Evolutionary conservation across 2,797 vertebrate species (phyloP).

Genomic region (Podargus strigoides): DNA sequence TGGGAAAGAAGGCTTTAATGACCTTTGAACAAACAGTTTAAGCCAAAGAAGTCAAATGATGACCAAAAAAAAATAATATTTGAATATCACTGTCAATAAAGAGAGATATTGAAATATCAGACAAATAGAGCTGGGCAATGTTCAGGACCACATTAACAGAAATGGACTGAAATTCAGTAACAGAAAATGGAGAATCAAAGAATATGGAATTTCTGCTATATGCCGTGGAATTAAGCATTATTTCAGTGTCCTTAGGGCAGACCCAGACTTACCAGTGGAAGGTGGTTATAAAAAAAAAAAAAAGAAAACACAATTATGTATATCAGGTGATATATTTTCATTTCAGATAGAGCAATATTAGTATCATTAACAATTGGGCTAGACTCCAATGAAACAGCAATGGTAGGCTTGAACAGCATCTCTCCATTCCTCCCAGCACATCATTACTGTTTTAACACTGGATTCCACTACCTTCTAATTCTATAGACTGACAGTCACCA

Average conservation of each 20-base stretch:
- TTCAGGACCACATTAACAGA: background rate
- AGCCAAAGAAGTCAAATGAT: background rate
- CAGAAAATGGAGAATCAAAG: background rate
- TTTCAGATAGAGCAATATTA: background rate
- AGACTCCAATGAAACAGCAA: background rate
- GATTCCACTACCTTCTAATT: background rate
- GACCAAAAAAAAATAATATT: background rate
- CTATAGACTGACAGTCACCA: background rate
- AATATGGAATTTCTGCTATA: background rate
- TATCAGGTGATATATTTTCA: background rate
- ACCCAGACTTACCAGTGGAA: background rate
- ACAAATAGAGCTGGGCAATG: background rate
- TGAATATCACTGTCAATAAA: background rate
- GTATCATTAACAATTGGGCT: background rate
- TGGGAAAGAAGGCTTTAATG: background rate
- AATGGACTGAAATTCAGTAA: background rate
- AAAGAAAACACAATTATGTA: background rate
- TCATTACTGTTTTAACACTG: background rate
- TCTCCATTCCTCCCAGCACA: background rate
- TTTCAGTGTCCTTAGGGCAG: background rate
- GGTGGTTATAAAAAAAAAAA: background rate
- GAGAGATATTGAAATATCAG: background rate
- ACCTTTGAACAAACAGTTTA: background rate
- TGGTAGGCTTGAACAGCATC: background rate
- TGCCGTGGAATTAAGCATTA: background rate